A percentile compares a stretch with the other conserved stretches of the same genome.
Evolutionary conservation across 2,797 vertebrate genomes (phyloP).

Genomic region (Heterohyrax brucei): DNA sequence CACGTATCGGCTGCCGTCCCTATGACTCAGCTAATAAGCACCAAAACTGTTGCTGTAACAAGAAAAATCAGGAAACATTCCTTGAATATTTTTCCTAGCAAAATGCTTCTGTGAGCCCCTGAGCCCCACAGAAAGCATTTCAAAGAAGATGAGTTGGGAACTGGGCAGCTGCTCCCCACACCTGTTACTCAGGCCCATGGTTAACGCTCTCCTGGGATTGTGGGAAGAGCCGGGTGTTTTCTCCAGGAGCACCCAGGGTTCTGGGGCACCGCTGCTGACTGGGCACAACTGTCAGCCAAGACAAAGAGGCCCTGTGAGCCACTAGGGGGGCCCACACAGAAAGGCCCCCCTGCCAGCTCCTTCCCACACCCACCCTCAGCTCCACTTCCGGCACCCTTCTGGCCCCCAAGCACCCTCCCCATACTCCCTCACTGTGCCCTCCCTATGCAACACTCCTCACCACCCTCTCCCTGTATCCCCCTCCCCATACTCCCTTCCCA

Average conservation of each 20-base stretch:
- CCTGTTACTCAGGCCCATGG: slow-evolving; percentile 88
- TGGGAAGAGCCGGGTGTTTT: slow-evolving; percentile 84
- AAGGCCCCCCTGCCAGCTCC: rapidly evolving
- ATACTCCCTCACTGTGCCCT: too few relatives aligned
- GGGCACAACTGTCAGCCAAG: slow-evolving; percentile 64
- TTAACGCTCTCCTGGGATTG: slow-evolving; percentile 86
- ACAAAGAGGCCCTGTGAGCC: background rate
- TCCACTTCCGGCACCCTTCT: background rate
- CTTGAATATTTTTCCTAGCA: slow-evolving; percentile 78
- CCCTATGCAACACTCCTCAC: too few relatives aligned
- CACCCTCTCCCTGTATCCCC: too few relatives aligned
- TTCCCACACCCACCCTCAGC: too few relatives aligned
- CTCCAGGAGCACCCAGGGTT: slow-evolving; percentile 67
- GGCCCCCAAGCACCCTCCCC: too few relatives aligned
- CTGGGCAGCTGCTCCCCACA: slow-evolving; percentile 90
- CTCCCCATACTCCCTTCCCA: too few relatives aligned
- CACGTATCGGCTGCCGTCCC: background rate
- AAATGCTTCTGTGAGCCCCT: slow-evolving; percentile 82
- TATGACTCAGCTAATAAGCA: slow-evolving; percentile 73
- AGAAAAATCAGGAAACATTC: slow-evolving; percentile 78
- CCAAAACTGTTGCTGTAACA: background rate
- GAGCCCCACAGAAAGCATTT: slow-evolving; percentile 86
- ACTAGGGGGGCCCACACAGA: background rate
- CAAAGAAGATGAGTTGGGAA: slow-evolving; percentile 85
- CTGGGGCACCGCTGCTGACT: slow-evolving; percentile 25